These are phyloP conservation scores for Aeoliscus strigatus DNA, from an alignment of 2,797 vertebrate species.

Conservation along the genomic window DNA sequence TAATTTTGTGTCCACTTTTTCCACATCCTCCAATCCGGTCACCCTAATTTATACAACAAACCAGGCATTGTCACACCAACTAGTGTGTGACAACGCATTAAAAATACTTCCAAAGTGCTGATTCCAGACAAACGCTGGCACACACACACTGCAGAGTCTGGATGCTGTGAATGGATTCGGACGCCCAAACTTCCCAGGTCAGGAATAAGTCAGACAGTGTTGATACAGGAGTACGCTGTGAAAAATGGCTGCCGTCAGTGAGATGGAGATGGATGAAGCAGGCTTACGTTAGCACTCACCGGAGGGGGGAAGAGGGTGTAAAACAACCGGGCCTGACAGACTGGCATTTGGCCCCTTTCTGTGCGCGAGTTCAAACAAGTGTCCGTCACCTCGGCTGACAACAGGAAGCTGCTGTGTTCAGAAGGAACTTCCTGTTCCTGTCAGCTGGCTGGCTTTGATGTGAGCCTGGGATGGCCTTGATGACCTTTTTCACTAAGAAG, in stretches of 20 bases:
- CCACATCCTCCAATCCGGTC: too few species aligned
- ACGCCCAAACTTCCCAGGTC: slow-evolving; percentile 56
- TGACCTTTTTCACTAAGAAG: slow-evolving; percentile 56
- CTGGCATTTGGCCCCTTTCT: slow-evolving; percentile 64
- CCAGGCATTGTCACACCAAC: too few species aligned
- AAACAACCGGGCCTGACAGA: slow-evolving; percentile 53
- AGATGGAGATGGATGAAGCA: slow-evolving; percentile 66
- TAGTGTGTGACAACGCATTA: too few species aligned
- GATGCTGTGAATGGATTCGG: slow-evolving; percentile 39
- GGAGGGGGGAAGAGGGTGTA: slow-evolving; percentile 49
- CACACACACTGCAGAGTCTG: slow-evolving; percentile 20
- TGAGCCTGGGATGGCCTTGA: slow-evolving; percentile 65
- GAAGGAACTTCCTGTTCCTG: slow-evolving; percentile 77
- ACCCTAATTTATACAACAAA: too few species aligned
- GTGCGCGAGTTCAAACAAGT: slow-evolving; percentile 71
- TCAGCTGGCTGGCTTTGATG: slow-evolving; percentile 75
- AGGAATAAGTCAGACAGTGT: slow-evolving; percentile 63
- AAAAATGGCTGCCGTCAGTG: slow-evolving; percentile 65
- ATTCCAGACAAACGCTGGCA: slow-evolving; percentile 37
- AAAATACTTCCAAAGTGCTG: slow-evolving; percentile 32
- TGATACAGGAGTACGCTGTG: slow-evolving; percentile 56
- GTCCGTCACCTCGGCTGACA: slow-evolving; percentile 77
- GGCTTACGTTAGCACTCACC: slow-evolving; percentile 62
- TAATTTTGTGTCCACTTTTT: too few species aligned
- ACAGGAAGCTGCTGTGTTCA: slow-evolving; percentile 77